A percentile compares a stretch with the other conserved stretches of the same genome.
Conservation (phyloP, 1,140 invertebrate genomes). For the Whitmania pigra region DNA sequence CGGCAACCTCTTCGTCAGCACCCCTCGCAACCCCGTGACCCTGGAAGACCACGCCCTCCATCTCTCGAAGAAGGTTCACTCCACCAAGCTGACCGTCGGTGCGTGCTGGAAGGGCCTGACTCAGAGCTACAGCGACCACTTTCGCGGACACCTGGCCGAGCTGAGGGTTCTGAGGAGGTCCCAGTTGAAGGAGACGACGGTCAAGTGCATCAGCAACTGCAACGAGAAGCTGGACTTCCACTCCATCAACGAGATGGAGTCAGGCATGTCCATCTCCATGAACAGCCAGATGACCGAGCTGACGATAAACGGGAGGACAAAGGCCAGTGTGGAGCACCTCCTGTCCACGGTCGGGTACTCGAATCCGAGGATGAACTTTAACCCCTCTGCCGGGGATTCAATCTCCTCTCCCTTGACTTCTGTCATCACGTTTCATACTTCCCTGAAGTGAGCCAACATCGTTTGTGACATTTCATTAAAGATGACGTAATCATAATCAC, state of each 20-base stretch:
- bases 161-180: slow-evolving; percentile 60
- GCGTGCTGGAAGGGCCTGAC: slow-evolving; percentile 93
- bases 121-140: slow-evolving; percentile 70
- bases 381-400: slow-evolving; percentile 74
- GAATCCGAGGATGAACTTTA: slow-evolving; percentile 76
- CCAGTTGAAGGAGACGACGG: slow-evolving; percentile 62
- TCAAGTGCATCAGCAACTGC: slow-evolving; percentile 70
- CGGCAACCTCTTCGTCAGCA: slow-evolving; percentile 64
- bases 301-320: slow-evolving; percentile 74
- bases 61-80: slow-evolving; percentile 56
- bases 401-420: slow-evolving; percentile 47
- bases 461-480: not conserved
- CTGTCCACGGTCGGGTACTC: slow-evolving; percentile 76
- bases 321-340: slow-evolving; percentile 72
- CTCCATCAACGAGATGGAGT: slow-evolving; percentile 60
- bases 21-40: slow-evolving; percentile 80
- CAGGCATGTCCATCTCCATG: slow-evolving; percentile 46
- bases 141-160: slow-evolving; percentile 73
- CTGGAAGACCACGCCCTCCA: slow-evolving; percentile 99
- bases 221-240: slow-evolving; percentile 70
- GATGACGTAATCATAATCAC: too few species aligned
- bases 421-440: slow-evolving; percentile 28
- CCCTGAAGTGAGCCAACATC: not conserved
- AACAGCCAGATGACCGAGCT: slow-evolving; percentile 62
- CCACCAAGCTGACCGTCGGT: slow-evolving; percentile 78